phyloP scores from a whole-genome alignment of 1,140 invertebrate species.

The Brachionus paranguensis region DNA sequence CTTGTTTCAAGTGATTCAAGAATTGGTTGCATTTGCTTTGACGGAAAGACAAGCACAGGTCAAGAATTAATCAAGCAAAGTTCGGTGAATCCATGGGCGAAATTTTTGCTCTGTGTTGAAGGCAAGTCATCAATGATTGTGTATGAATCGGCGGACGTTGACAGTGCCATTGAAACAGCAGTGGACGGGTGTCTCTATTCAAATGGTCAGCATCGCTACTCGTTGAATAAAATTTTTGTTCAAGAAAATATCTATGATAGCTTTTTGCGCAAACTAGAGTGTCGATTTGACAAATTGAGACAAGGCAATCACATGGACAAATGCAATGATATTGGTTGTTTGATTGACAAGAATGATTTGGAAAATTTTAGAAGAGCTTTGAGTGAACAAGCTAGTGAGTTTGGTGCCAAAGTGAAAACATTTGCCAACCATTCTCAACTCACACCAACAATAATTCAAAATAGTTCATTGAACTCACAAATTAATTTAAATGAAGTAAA shows the following conservation, averaged over 20 bases:
- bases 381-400: conserved; percentile 48
- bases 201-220: conserved; percentile 54
- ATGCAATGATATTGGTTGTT: conserved; percentile 53
- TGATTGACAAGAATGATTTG: conserved; percentile 50
- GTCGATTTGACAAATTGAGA: conserved; percentile 51
- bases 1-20: neutral
- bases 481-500: conserved; percentile 23
- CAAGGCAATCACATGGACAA: conserved; percentile 58
- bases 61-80: neutral
- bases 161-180: conserved; percentile 60
- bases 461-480: conserved; percentile 37
- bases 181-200: conserved; percentile 60
- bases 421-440: neutral
- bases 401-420: neutral
- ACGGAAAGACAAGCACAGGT: neutral
- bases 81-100: neutral
- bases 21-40: conserved; percentile 5
- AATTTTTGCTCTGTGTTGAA: conserved; percentile 48
- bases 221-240: conserved; percentile 54
- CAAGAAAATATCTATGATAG: conserved; percentile 59
- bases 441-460: neutral
- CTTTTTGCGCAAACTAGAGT: conserved; percentile 57
- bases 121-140: conserved; percentile 59
- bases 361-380: conserved; percentile 47
- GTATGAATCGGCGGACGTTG: conserved; percentile 61